Base-by-base conservation (phyloP, 2,113 vertebrate genomes). In the Psilopogon haemacephalus region DNA sequence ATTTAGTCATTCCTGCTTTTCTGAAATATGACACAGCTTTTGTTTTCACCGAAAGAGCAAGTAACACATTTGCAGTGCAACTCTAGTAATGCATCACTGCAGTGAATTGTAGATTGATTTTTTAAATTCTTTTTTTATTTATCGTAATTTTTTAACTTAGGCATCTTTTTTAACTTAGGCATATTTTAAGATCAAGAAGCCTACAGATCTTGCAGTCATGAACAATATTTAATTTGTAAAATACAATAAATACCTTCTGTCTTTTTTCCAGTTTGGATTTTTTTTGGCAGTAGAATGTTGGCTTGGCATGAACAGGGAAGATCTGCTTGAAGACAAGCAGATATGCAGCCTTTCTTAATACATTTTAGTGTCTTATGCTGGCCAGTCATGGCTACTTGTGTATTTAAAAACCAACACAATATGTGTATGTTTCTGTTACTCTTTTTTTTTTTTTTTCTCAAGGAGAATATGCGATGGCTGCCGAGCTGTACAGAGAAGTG, bases 401-500 rank as follows among this genome's bases (percentile, higher is more conserved):
- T 19, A 30, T 78, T 86, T 82, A 60, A 81, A 80, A 76, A 8
- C 8, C 23, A 78, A 60, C 46, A 37, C 6, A 16, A 9, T 65
- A 30, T 42, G 14, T 60, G 5, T 88, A 23, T 90, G 37, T 42
- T 74, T 92, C 54, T 84, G 67, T 65, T 59, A 12, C 13, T 87
- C 4, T 74, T 92, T 56, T 81, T 62, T 65, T 59, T 8, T 11
- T 89, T 4, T 90, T 73, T 84, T 68, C 88, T 88, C 81, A 64
- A 99, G 99, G 97, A 88, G 99, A 99, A 93, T 98, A 98, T 96
- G 83, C 92, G 2, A 95, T 97, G 72, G 99, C 99, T 28, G 98
- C 87, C 3, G 99, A 99, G 85, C 97, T 99, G 76, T 99, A 99
- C 90, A 98, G 99, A 97, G 99, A 99, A 95, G 99, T 99, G 69